Base-by-base conservation (phyloP, 2,113 vertebrate genomes). In the Hystrix cristata region DNA sequence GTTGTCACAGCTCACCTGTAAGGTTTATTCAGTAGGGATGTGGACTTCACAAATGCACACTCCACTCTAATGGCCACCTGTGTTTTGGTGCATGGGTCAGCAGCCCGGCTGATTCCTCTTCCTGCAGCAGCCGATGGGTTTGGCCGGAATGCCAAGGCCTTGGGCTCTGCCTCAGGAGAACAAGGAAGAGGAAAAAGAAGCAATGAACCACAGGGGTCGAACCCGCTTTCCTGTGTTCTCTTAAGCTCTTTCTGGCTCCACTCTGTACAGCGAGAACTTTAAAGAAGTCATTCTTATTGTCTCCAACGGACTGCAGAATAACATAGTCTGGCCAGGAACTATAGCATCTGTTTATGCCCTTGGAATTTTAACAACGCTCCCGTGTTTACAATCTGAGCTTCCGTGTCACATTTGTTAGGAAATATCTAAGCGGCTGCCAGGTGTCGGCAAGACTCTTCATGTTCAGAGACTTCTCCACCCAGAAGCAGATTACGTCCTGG, bases 401-500 rank as follows among this genome's bases (percentile, higher is more conserved):
- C 34, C 60, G 12, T 14, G 71, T 96, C 87, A 51, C 74, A 3
- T 57, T 43, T 57, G 83, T 18, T 12, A 64, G 74, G 87, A 76
- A 93, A 81, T 34, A 78, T 38, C 64, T 12, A 13, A 57, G 93
- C 15, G 3, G 76, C 76, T 85, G 78, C 92, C 91, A 67, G 84
- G 94, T 12, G 0, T 67, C 2, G 1, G 82, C 95, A 94, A 97
- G 96, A 97, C 90, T 2, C 2, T 82, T 94, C 97, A 67, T 46
- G 95, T 90, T 78, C 51, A 25, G 74, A 80, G 76, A 65, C 91
- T 92, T 16, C 80, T 82, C 82, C 1, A 0, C 1, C 1, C 0
- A 13, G 57, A 59, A 80, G 89, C 95, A 96, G 91, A 92, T 65
- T 55, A 21, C 7, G 29, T 71, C 95, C 95, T 95, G 96, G 62